Evolutionary conservation across 2,113 vertebrate species (phyloP), one percentile per base, ranked within the genome.

Genomic region (Pachypanchax playfairii): DNA sequence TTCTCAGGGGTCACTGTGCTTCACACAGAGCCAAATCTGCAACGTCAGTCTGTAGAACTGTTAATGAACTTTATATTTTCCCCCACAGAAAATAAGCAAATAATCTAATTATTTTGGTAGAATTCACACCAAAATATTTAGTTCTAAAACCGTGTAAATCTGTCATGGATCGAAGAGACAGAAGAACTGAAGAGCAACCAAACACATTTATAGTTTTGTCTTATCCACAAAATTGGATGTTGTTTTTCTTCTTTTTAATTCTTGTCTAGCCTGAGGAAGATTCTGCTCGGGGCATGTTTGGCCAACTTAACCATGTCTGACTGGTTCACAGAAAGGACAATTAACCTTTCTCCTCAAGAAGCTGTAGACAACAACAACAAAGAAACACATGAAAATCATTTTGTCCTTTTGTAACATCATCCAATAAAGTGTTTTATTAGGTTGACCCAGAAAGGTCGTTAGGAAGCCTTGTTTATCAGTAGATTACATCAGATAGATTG

Each of bases 321-420:
- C 70, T 65, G 61, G 46, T 63, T 83, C 58, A 47, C 36, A 21
- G 55, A 33, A 58, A 69, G 36, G 11, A 46, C 65, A 82, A 83
- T 85, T 87, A 89, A 87, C 87, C 79, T 88, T 78, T 76, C 42
- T 59, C 53, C 51, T 73, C 43, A 42, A 41, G 43, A 47, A 44
- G 63, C 67, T 79, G 36, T 1, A 43, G 0, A 21, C n/a, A 42
- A 33, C 6, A 56, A 9, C 8, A 20, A 46, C n/a, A 31, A 22
- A 41, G 22, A 14, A 36, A 33, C 41, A 29, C 25, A 28, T 29
- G 33, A 14, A 57, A 31, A 49, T 61, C 33, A 14, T 53, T 52
- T 41, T 18, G 38, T 20, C 20, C 55, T 52, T 26, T 70, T 66
- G 51, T 33, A 33, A 55, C 24, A 42, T 65, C 43, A 65, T 58